Conservation (phyloP, 2,113 vertebrate genomes). For the Otis tarda region DNA sequence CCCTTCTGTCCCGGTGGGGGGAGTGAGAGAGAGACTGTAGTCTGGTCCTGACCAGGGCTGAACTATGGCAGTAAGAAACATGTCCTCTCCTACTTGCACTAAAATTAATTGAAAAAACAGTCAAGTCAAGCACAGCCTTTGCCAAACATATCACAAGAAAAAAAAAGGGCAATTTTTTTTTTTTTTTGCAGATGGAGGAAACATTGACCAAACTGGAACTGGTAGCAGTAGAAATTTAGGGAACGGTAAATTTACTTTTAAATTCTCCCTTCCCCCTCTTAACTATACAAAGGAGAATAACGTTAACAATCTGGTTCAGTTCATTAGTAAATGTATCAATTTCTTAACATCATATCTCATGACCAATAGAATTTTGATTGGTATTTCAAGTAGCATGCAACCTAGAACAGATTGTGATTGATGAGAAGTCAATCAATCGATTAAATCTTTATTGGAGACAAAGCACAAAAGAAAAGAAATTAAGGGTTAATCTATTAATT, state of each 20-base stretch:
- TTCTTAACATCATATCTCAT: background rate
- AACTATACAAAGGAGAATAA: background rate
- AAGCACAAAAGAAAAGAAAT: background rate
- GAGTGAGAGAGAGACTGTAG: too few relatives aligned
- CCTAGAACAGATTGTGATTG: background rate
- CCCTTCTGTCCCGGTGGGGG: too few relatives aligned
- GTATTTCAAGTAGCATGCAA: background rate
- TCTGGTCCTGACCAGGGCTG: too few relatives aligned
- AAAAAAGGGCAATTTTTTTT: background rate
- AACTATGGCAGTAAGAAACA: background rate
- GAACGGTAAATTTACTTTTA: background rate
- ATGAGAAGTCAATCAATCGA: background rate
- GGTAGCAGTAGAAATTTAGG: background rate
- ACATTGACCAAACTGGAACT: background rate
- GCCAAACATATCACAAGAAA: background rate
- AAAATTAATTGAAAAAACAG: background rate
- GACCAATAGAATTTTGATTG: background rate
- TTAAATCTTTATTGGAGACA: background rate
- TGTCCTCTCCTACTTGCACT: background rate
- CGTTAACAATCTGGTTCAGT: background rate
- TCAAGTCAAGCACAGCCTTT: background rate
- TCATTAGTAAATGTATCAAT: background rate
- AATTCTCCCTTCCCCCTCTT: background rate
- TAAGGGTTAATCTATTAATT: background rate
- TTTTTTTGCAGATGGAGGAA: background rate